A percentile compares a stretch with the other conserved stretches of the same genome.
phyloP scores from a whole-genome alignment of 1,140 invertebrate species.

The Druon quercuslanigerum region DNA sequence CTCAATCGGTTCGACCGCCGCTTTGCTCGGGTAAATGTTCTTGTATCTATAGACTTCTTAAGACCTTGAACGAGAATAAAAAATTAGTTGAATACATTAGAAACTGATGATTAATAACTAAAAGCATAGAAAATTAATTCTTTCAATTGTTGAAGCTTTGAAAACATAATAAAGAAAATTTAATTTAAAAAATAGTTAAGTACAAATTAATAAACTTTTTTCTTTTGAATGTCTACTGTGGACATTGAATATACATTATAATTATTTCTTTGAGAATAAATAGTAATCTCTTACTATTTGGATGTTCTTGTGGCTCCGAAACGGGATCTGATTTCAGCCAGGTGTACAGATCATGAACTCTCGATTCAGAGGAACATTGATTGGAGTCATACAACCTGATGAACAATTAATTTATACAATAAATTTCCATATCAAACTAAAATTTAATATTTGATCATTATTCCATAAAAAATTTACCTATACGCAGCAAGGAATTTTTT shows the following conservation, averaged over 20 bases:
- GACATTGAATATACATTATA: not conserved
- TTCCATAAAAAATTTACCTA: not conserved
- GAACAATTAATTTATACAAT: not conserved
- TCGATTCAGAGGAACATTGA: slow-evolving; percentile 15
- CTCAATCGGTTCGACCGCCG: slow-evolving; percentile 65
- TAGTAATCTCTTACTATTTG: not conserved
- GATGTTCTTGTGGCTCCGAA: not conserved
- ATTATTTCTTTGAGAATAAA: not conserved
- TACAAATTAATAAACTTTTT: not conserved
- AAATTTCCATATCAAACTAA: not conserved
- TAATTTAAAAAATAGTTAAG: too few relatives aligned
- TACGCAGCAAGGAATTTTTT: too few relatives aligned
- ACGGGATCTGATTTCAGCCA: slow-evolving; percentile 17
- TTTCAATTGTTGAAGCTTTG: too few relatives aligned
- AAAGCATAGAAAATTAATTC: too few relatives aligned
- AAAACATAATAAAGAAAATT: too few relatives aligned
- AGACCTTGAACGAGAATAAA: not conserved
- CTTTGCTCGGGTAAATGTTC: slow-evolving; percentile 74
- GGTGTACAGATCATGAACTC: slow-evolving; percentile 10
- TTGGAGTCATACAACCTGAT: not conserved
- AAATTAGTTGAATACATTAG: not conserved
- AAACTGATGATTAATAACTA: too few relatives aligned
- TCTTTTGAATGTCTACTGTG: not conserved
- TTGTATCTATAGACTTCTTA: slow-evolving; percentile 68
- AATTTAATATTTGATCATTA: slow-evolving; percentile 6